Conservation (phyloP, 2,113 vertebrate species). For the Fukomys damarensis region DNA sequence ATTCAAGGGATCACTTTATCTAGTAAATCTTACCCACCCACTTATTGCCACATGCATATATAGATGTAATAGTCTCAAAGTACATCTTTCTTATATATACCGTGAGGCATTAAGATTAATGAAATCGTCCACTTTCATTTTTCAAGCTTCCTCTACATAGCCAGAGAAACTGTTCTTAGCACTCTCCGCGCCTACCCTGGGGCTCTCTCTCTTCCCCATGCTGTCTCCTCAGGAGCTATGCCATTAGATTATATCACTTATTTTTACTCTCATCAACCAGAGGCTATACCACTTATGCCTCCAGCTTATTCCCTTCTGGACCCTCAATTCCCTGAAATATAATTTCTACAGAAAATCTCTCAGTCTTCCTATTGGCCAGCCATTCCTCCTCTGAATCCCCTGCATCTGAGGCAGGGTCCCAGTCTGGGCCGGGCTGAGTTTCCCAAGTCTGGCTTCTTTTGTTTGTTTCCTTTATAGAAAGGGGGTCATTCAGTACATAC, state of each 20-base stretch:
- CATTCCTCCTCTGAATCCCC: background rate
- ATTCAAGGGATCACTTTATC: background rate
- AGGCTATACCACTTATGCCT: background rate
- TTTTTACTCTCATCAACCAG: background rate
- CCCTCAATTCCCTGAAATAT: background rate
- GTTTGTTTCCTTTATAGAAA: background rate
- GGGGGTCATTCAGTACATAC: background rate
- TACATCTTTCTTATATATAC: background rate
- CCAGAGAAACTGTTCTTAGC: background rate
- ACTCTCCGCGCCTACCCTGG: background rate
- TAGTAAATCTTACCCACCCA: background rate
- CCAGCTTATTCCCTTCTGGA: conserved; percentile 7
- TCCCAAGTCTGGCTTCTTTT: background rate
- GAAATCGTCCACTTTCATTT: background rate
- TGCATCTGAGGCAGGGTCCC: background rate
- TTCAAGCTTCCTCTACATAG: background rate
- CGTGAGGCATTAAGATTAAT: background rate
- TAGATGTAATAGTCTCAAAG: background rate
- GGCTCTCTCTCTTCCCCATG: background rate
- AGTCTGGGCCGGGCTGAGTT: background rate
- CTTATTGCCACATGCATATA: background rate
- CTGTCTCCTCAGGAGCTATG: background rate
- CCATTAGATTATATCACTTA: background rate
- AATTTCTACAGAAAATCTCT: conserved; percentile 20
- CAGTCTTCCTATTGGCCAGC: background rate